Evolutionary conservation across 2,113 vertebrate genomes (phyloP).

Genomic region (Corythornis cristatus): DNA sequence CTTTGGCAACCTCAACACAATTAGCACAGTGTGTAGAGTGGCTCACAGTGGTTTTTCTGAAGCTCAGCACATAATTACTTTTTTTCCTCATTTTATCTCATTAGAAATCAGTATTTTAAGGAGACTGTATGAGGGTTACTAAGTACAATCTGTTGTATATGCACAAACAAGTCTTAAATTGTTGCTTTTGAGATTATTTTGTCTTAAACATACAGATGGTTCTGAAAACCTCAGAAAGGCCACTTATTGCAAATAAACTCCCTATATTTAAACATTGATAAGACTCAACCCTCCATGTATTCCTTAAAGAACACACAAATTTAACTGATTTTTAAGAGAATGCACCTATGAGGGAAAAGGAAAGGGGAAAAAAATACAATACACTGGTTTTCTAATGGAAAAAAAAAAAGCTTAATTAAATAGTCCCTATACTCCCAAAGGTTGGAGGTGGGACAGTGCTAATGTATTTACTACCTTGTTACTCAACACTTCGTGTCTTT

Average conservation of each 20-base stretch:
- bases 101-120: not conserved
- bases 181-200: slow-evolving; percentile 28
- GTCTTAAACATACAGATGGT: slow-evolving; percentile 31
- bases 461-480: slow-evolving; percentile 31
- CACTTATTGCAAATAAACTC: not conserved
- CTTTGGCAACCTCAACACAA: slow-evolving; percentile 6
- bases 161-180: slow-evolving; percentile 44
- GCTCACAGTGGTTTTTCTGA: not conserved
- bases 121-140: not conserved
- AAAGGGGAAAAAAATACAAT: not conserved
- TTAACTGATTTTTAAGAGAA: not conserved
- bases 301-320: slow-evolving; percentile 43
- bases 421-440: not conserved
- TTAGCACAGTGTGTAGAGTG: not conserved
- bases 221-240: slow-evolving; percentile 24
- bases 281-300: not conserved
- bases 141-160: slow-evolving; percentile 23
- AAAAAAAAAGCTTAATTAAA: not conserved
- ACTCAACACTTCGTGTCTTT: slow-evolving; percentile 17
- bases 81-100: slow-evolving; percentile 16
- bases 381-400: not conserved
- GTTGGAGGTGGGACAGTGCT: not conserved
- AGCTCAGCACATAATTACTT: slow-evolving; percentile 11
- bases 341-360: not conserved
- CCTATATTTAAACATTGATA: not conserved